These are phyloP conservation scores for Esperia sulphurella DNA, from an alignment of 2,888 invertebrate genomes.

Conservation along the genomic window DNA sequence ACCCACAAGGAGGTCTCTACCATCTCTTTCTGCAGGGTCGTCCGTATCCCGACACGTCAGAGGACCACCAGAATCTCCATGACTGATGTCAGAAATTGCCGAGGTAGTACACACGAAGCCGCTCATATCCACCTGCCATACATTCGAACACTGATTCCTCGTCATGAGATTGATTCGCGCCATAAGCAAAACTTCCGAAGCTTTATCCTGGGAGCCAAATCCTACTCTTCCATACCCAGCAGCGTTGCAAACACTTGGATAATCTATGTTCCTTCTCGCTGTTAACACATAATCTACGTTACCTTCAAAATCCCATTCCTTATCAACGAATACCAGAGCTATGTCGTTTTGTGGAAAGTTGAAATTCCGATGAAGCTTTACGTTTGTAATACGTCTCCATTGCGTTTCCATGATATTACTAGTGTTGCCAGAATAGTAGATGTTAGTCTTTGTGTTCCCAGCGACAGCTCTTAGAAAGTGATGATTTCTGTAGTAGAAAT, in stretches of 20 bases:
- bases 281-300: conserved; percentile 10
- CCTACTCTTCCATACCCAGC: conserved; percentile 7
- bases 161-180: conserved; percentile 37
- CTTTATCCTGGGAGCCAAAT: not conserved
- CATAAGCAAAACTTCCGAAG: conserved; percentile 32
- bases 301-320: conserved; percentile 28
- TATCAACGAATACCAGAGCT: conserved; percentile 33
- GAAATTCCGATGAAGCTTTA: conserved; percentile 25
- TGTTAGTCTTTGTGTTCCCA: conserved; percentile 31
- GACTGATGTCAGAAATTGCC: conserved; percentile 32
- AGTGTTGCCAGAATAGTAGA: conserved; percentile 24
- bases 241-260: not conserved
- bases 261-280: not conserved
- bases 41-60: conserved; percentile 37
- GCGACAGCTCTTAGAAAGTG: conserved; percentile 37
- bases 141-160: conserved; percentile 29
- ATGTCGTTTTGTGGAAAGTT: conserved; percentile 44
- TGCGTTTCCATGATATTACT: conserved; percentile 15
- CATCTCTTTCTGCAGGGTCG: conserved; percentile 27
- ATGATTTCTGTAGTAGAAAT: conserved; percentile 29
- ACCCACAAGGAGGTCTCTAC: conserved; percentile 40
- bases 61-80: conserved; percentile 61
- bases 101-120: conserved; percentile 40
- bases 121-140: conserved; percentile 55
- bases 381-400: conserved; percentile 26